Conservation (phyloP, 2,113 vertebrate species). For the Siphamia tubifer region DNA sequence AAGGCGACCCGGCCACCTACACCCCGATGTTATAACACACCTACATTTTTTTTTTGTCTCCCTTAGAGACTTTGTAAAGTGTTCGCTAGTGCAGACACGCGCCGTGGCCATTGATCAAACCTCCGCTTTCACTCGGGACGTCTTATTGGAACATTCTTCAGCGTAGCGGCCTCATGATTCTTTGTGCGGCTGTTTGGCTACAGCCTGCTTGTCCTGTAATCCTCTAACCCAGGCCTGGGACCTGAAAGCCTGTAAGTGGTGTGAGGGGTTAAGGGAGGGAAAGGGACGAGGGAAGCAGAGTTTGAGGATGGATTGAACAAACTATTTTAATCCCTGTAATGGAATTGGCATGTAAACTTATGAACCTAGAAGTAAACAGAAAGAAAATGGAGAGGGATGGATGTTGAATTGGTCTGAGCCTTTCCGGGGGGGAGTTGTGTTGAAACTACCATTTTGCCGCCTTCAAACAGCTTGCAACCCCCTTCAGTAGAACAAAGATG, state of each 20-base stretch:
- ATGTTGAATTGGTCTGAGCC: constrained; percentile 59
- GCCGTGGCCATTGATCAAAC: constrained; percentile 72
- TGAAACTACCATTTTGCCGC: constrained; percentile 57
- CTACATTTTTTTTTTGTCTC: constrained; percentile 57
- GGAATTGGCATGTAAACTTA: constrained; percentile 81
- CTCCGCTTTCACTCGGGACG: constrained; percentile 64
- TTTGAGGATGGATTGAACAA: constrained; percentile 72
- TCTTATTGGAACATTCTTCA: constrained; percentile 62
- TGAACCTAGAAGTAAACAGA: constrained; percentile 75
- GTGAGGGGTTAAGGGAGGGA: constrained; percentile 59
- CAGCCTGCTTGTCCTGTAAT: constrained; percentile 58
- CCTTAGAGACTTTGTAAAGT: constrained; percentile 37
- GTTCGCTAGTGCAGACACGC: constrained; percentile 72
- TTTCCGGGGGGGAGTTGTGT: constrained; percentile 58
- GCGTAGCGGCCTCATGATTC: constrained; percentile 43
- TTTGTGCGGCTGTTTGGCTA: constrained; percentile 37
- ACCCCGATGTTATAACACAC: constrained; percentile 70
- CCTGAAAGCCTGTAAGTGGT: constrained; percentile 71
- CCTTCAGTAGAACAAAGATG: constrained; percentile 53
- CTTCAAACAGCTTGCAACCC: constrained; percentile 21
- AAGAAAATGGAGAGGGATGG: constrained; percentile 69
- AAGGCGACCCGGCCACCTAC: constrained; percentile 50
- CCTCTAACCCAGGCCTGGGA: constrained; percentile 52
- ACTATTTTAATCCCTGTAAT: constrained; percentile 83
- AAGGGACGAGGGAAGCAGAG: constrained; percentile 55